phyloP scores from a whole-genome alignment of 2,888 invertebrate species.

The Brachyopa scutellaris region DNA sequence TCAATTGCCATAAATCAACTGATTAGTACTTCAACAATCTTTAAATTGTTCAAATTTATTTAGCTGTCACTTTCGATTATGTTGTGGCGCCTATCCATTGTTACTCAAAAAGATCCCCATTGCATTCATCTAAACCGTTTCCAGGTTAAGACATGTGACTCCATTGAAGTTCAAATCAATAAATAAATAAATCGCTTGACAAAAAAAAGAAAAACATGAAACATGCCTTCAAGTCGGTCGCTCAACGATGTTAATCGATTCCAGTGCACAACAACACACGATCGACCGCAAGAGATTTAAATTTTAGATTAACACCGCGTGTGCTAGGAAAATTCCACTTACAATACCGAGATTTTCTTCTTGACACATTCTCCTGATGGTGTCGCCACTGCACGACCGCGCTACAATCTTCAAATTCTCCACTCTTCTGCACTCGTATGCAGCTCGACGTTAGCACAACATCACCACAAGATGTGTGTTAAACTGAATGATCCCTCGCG shows the following conservation, averaged over 20 bases:
- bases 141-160: constrained; percentile 47
- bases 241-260: constrained; percentile 18
- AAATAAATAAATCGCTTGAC: constrained; percentile 48
- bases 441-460: neutral
- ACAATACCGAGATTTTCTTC: constrained; percentile 16
- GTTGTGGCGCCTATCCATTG: constrained; percentile 18
- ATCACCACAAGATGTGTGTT: constrained; percentile 23
- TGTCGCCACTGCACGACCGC: constrained; percentile 6
- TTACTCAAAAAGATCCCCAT: neutral
- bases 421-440: no score
- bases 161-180: constrained; percentile 40
- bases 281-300: constrained; percentile 51
- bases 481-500: constrained; percentile 10
- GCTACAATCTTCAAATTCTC: neutral
- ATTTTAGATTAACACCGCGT: constrained; percentile 32
- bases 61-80: constrained; percentile 40
- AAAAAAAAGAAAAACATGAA: neutral
- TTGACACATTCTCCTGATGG: neutral
- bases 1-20: neutral
- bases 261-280: neutral
- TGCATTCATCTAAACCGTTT: neutral
- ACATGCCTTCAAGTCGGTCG: neutral
- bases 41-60: constrained; percentile 18
- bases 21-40: neutral
- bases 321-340: constrained; percentile 36